phyloP scores from a whole-genome alignment of 2,888 invertebrate species.

The Apocheima hispidaria region DNA sequence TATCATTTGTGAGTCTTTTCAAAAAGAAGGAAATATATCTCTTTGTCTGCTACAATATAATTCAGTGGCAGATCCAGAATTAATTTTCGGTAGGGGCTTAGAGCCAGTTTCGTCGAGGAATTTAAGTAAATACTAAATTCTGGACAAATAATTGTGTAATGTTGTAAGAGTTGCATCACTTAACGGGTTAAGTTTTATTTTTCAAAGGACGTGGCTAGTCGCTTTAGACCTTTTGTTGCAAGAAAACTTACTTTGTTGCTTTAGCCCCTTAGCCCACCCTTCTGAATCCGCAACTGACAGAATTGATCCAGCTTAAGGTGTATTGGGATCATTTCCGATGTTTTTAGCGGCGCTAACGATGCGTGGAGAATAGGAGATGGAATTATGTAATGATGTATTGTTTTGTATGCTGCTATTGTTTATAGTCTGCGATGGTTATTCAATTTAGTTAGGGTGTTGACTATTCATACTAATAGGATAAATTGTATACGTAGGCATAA shows the following conservation, averaged over 20 bases:
- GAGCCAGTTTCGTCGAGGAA: no score
- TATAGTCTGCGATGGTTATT: slow-evolving; percentile 29
- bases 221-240: no score
- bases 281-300: no score
- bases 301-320: slow-evolving; percentile 31
- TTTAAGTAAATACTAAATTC: no score
- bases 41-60: slow-evolving; percentile 6
- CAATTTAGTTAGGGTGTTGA: slow-evolving; percentile 28
- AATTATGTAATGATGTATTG: slow-evolving; percentile 43
- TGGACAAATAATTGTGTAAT: no score
- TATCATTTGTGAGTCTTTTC: background rate
- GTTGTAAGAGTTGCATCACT: no score
- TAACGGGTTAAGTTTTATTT: no score
- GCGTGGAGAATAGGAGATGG: slow-evolving; percentile 37
- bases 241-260: no score
- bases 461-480: slow-evolving; percentile 25
- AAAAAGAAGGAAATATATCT: background rate
- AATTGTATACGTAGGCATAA: background rate
- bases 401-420: slow-evolving; percentile 43
- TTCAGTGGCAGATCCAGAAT: no score
- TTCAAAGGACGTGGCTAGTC: no score
- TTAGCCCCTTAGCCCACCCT: no score
- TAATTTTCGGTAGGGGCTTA: no score
- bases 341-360: slow-evolving; percentile 36
- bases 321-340: slow-evolving; percentile 39